Conservation (phyloP, 1,140 invertebrate species). For the Phortica variegata region DNA sequence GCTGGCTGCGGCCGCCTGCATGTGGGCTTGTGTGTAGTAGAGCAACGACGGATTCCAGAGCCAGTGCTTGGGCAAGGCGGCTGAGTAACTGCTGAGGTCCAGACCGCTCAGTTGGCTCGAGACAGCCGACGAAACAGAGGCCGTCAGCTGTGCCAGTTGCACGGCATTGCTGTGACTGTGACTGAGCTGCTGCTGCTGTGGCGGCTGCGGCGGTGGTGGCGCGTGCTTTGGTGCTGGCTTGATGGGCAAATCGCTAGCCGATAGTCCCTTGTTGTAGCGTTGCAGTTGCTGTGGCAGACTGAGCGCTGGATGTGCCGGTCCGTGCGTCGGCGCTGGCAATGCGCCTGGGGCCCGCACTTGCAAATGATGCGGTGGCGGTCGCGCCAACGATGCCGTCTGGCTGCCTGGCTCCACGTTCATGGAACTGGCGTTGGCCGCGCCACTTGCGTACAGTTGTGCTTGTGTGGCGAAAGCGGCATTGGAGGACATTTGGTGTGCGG, state of each 20-base stretch:
- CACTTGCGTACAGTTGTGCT: slow-evolving; percentile 17
- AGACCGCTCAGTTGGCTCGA: slow-evolving; percentile 33
- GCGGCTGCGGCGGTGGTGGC: slow-evolving; percentile 8
- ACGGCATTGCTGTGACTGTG: slow-evolving; percentile 3
- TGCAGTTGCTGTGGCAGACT: neutral
- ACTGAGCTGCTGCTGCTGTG: slow-evolving; percentile 6
- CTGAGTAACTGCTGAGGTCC: slow-evolving; percentile 41
- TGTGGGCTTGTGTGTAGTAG: slow-evolving; percentile 48
- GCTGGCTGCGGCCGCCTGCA: slow-evolving; percentile 38
- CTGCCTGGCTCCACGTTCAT: neutral
- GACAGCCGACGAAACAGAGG: slow-evolving; percentile 5
- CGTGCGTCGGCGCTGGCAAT: no score
- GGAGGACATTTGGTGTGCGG: slow-evolving; percentile 27
- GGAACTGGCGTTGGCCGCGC: slow-evolving; percentile 1
- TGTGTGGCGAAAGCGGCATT: slow-evolving; percentile 22
- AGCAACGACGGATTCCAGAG: slow-evolving; percentile 53
- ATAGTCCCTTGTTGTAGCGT: slow-evolving; percentile 18
- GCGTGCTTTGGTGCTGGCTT: slow-evolving; percentile 37
- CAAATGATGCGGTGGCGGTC: slow-evolving; percentile 5
- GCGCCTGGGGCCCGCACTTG: neutral
- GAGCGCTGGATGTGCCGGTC: neutral
- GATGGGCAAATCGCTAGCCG: slow-evolving; percentile 25
- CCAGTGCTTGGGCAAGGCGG: slow-evolving; percentile 49
- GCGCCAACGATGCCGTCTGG: slow-evolving; percentile 9
- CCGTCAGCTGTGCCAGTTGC: neutral